Percentiles rank a stretch among this genome's conserved stretches.
Conservation (phyloP, 2,113 vertebrate species). For the Candoia aspera region DNA sequence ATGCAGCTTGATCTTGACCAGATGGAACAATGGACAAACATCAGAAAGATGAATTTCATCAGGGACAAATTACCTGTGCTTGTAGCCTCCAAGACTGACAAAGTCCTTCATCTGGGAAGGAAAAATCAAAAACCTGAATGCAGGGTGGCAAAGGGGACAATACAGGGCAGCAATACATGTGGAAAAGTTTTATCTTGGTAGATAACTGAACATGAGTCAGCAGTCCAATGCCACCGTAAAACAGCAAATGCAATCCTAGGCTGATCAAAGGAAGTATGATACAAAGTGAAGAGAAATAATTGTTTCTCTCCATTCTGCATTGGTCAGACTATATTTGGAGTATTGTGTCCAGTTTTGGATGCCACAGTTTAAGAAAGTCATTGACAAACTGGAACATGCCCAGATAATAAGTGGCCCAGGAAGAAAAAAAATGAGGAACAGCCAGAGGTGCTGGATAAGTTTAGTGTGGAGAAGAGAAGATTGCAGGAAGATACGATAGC, state of each 20-base stretch:
- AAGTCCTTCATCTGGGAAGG: background rate
- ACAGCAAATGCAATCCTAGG: no score
- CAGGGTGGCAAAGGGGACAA: background rate
- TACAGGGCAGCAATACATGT: background rate
- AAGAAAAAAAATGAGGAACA: background rate
- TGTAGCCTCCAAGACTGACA: background rate
- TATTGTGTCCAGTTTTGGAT: background rate
- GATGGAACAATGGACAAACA: background rate
- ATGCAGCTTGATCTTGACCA: background rate
- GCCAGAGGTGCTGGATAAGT: background rate
- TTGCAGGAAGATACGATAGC: background rate
- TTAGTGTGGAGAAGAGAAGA: background rate
- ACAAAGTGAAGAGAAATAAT: no score
- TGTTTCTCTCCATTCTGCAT: no score
- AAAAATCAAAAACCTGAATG: no score
- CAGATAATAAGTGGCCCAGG: background rate
- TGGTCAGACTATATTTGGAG: background rate
- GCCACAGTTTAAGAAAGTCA: background rate
- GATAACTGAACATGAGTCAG: background rate
- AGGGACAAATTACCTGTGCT: background rate
- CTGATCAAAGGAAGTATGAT: no score
- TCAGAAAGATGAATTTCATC: background rate
- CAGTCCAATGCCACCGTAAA: no score
- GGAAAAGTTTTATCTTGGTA: background rate
- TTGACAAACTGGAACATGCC: background rate